These are phyloP conservation scores for Galemys pyrenaicus DNA, from an alignment of 2,113 vertebrate genomes.

Conservation along the genomic window DNA sequence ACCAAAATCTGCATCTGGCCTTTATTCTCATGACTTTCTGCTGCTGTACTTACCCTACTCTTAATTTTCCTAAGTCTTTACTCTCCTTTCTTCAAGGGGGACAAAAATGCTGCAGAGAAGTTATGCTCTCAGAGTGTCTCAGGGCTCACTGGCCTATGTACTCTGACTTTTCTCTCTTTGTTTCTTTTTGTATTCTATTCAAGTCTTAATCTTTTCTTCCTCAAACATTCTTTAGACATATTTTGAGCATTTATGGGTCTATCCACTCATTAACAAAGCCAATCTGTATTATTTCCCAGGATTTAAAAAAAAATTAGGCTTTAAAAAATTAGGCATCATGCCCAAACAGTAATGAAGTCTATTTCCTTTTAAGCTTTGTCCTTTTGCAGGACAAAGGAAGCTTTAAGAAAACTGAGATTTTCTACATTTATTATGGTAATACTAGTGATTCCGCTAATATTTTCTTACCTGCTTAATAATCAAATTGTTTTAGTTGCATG, in stretches of 20 bases:
- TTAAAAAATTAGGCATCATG: not conserved
- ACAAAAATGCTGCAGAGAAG: not conserved
- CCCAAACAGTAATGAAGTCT: not conserved
- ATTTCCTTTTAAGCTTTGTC: not conserved
- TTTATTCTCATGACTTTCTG: not conserved
- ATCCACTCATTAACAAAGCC: not conserved
- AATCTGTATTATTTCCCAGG: not conserved
- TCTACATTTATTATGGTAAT: not conserved
- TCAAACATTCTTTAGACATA: not conserved
- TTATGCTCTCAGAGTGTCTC: not conserved
- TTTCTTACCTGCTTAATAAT: not conserved
- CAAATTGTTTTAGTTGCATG: not conserved
- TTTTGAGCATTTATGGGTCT: not conserved
- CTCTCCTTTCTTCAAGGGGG: not conserved
- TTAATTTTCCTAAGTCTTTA: not conserved
- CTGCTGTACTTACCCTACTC: not conserved
- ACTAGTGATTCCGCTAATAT: not conserved
- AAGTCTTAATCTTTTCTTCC: not conserved
- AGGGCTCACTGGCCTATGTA: not conserved
- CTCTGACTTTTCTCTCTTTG: constrained; percentile 31
- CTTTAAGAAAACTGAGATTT: constrained; percentile 24
- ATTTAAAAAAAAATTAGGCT: constrained; percentile 25
- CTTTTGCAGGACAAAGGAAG: not conserved
- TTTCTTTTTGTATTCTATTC: not conserved
- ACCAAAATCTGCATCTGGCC: not conserved